Conservation (phyloP, 2,113 vertebrate genomes). For the Platysternon megacephalum region DNA sequence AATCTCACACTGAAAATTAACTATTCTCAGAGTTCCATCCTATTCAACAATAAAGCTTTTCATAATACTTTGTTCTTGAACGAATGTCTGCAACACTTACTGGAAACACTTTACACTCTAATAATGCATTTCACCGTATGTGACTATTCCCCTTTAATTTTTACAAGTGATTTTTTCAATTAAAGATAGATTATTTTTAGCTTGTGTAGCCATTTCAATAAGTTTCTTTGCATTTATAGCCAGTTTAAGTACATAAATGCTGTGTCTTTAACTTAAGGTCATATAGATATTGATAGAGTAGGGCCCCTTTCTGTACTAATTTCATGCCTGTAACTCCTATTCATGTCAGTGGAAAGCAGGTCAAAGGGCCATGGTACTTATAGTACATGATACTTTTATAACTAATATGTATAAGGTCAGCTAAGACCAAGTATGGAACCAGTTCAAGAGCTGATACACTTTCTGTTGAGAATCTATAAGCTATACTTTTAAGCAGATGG, state of each 20-base stretch:
- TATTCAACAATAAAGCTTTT: not conserved
- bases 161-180: not conserved
- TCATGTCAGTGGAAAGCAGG: not conserved
- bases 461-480: not conserved
- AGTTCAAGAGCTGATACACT: not conserved
- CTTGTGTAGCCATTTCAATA: not conserved
- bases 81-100: too few species aligned
- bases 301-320: not conserved
- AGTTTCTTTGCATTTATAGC: not conserved
- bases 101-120: not conserved
- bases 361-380: not conserved
- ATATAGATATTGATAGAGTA: not conserved
- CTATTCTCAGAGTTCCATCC: not conserved
- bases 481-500: not conserved
- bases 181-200: not conserved
- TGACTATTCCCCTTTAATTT: accelerated
- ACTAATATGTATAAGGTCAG: not conserved
- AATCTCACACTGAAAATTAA: not conserved
- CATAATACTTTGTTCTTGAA: not conserved
- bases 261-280: not conserved
- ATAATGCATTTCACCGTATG: not conserved
- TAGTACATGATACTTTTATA: not conserved
- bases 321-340: not conserved
- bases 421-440: not conserved
- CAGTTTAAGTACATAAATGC: not conserved